Evolutionary conservation across 92 coral and sea anemone species (phyloP).

Genomic region (Montipora capitata): DNA sequence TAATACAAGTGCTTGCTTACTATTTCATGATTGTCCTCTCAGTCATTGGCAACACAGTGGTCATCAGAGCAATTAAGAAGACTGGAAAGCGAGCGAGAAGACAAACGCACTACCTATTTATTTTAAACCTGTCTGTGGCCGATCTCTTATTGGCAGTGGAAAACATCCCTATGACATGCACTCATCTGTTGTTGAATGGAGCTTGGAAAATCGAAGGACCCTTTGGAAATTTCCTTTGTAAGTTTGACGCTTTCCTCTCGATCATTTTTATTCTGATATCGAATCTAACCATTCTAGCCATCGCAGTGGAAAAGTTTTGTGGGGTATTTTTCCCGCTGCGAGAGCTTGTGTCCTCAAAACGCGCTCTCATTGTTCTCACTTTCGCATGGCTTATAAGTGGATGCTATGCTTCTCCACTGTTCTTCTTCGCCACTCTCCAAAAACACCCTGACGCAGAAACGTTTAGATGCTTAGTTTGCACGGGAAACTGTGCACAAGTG

Average conservation of each 20-base stretch:
- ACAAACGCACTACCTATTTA: conserved; percentile 14
- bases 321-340: conserved; percentile 30
- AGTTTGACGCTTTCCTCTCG: conserved; percentile 11
- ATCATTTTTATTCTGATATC: background rate
- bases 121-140: conserved; percentile 44
- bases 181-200: background rate
- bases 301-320: conserved; percentile 25
- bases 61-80: conserved; percentile 23
- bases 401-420: conserved; percentile 8
- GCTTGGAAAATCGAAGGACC: conserved; percentile 30
- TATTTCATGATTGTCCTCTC: conserved; percentile 27
- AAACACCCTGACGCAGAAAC: background rate
- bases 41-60: conserved; percentile 33
- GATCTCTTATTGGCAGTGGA: conserved; percentile 34
- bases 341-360: conserved; percentile 13
- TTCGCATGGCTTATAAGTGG: conserved; percentile 30
- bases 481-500: background rate
- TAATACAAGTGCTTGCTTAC: conserved; percentile 1
- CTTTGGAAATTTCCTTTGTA: conserved; percentile 20
- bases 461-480: background rate
- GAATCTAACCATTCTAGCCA: conserved; percentile 35
- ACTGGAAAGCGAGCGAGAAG: conserved; percentile 13
- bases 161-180: conserved; percentile 4
- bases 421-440: conserved; percentile 14
- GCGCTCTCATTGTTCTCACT: conserved; percentile 1